These are phyloP conservation scores for Pseudomyrmex sp. DNA, from an alignment of 1,140 invertebrate genomes.

Conservation along the genomic window DNA sequence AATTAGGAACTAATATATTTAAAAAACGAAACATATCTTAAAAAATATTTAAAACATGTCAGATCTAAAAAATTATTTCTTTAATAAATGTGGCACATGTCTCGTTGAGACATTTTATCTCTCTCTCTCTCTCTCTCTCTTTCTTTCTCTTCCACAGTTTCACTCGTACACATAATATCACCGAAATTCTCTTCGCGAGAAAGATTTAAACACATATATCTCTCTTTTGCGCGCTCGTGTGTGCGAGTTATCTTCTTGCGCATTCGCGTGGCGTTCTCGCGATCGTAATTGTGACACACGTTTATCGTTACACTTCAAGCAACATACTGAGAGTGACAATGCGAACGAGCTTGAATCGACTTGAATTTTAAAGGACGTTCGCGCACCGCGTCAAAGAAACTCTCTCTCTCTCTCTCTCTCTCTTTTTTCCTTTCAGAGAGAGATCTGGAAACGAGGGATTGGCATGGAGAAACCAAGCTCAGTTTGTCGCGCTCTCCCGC, in stretches of 20 bases:
- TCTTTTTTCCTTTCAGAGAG: constrained; percentile 1
- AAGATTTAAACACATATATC: no score
- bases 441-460: constrained; percentile 4
- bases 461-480: constrained; percentile 51
- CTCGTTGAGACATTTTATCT: no score
- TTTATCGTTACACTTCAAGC: constrained; percentile 6
- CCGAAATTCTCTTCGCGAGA: no score
- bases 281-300: constrained; percentile 24
- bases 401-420: no score
- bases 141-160: not conserved
- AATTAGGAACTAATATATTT: not conserved
- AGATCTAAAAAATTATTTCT: no score
- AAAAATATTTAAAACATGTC: no score
- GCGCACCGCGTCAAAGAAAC: constrained; percentile 8
- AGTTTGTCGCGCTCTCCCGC: constrained; percentile 49
- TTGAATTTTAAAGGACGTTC: constrained; percentile 62
- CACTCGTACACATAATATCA: not conserved
- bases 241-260: not conserved
- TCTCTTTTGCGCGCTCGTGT: not conserved
- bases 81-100: no score
- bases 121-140: not conserved
- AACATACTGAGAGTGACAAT: constrained; percentile 6
- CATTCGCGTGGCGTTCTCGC: not conserved
- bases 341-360: constrained; percentile 2
- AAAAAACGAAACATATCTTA: no score